phyloP scores from a whole-genome alignment of 2,888 invertebrate species.

The Eupeodes latifasciatus region DNA sequence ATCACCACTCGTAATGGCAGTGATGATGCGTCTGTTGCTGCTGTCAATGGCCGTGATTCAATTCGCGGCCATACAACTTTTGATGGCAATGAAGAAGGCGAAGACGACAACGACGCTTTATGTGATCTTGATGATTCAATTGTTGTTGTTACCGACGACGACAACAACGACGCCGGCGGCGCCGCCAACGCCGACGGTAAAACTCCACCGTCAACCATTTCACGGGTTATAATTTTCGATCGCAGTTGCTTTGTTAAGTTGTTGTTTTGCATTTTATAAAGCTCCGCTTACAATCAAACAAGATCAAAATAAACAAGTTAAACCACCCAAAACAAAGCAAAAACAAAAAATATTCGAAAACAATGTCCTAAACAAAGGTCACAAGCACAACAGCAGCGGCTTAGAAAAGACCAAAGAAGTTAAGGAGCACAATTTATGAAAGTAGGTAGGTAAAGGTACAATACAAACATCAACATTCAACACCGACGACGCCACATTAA shows the following conservation, averaged over 20 bases:
- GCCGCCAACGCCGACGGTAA: slow-evolving; percentile 4
- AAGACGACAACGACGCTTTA: neutral
- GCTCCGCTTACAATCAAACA: slow-evolving; percentile 45
- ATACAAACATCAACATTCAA: neutral
- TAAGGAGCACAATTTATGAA: neutral
- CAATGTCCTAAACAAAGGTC: slow-evolving; percentile 51
- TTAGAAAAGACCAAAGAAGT: slow-evolving; percentile 3
- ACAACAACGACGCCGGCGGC: neutral
- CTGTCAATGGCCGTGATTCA: slow-evolving; percentile 65
- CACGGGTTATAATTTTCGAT: slow-evolving; percentile 52
- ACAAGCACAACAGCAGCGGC: slow-evolving; percentile 11
- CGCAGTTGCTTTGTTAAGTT: slow-evolving; percentile 68
- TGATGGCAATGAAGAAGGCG: slow-evolving; percentile 43
- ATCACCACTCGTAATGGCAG: slow-evolving; percentile 11
- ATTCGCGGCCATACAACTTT: slow-evolving; percentile 61
- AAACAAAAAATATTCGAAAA: slow-evolving; percentile 11
- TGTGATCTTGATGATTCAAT: neutral
- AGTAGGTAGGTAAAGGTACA: neutral
- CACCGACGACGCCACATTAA: slow-evolving; percentile 8
- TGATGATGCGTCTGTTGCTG: slow-evolving; percentile 45
- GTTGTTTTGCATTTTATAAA: slow-evolving; percentile 66
- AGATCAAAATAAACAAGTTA: slow-evolving; percentile 46
- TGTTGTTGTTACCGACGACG: neutral
- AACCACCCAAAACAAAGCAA: slow-evolving; percentile 23
- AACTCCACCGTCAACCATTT: slow-evolving; percentile 48